Conservation (phyloP, 2,797 vertebrate species). For the Hirundo rustica region DNA sequence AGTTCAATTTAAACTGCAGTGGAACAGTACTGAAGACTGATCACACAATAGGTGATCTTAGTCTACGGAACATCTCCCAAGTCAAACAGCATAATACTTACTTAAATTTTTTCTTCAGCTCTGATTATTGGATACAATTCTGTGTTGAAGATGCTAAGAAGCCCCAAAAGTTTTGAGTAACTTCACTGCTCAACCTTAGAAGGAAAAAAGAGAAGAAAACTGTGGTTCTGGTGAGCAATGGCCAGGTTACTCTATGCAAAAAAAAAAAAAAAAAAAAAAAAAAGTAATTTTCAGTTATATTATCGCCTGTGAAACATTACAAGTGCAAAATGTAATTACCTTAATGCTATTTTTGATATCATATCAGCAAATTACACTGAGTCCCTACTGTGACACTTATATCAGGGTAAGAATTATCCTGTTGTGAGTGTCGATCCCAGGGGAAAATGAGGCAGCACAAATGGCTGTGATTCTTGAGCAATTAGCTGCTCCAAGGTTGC, state of each 20-base stretch:
- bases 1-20: not conserved
- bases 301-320: conserved; percentile 77
- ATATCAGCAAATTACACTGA: conserved; percentile 75
- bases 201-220: not conserved
- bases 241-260: conserved; percentile 35
- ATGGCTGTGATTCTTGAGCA: conserved; percentile 58
- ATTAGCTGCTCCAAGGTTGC: conserved; percentile 66
- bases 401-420: conserved; percentile 75
- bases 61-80: not conserved
- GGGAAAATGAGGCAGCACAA: conserved; percentile 69
- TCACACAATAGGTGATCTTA: not conserved
- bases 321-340: conserved; percentile 80
- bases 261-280: not conserved
- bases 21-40: not conserved
- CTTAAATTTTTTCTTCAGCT: conserved; percentile 1
- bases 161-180: conserved; percentile 9
- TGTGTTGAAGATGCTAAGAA: conserved; percentile 24
- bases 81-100: not conserved
- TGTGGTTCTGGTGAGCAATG: not conserved
- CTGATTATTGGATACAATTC: conserved; percentile 61
- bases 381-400: conserved; percentile 73
- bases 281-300: conserved; percentile 68
- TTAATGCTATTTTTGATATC: conserved; percentile 86
- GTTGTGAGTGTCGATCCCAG: conserved; percentile 64
- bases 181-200: conserved; percentile 39